Base-by-base conservation (phyloP, 2,113 vertebrate genomes). In the Todiramphus chloris region DNA sequence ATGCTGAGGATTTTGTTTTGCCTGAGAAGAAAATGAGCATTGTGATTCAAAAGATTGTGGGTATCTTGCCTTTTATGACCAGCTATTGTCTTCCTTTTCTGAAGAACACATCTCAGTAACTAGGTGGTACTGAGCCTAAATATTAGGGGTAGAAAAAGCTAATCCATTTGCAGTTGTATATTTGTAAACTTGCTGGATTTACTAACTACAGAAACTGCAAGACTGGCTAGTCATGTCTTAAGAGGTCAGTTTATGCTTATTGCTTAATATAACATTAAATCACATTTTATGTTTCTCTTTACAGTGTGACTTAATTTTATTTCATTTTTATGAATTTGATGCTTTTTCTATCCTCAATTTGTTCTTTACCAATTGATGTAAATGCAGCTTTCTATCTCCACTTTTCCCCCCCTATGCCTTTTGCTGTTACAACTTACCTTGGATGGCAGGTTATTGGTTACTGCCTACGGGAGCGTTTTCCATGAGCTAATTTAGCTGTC, bases 401-500 rank as follows among this genome's bases (percentile, higher is more conserved):
- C 89, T 94, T 82, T 75, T 73, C n/a, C 62, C 37, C 53, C 72
- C 18, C 23, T 33, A 9, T 66, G 87, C 75, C 73, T 95, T 94
- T 92, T 31, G 81, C 90, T 90, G 46, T 96, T 95, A 87, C 91
- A 94, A 39, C 96, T 94, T 96, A 94, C 94, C 95, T 97, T 97
- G 95, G 92, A 89, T 97, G 94, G 96, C 92, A 96, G 93, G 91
- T 88, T 96, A 96, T 95, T 95, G 94, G 92, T 89, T 83, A 94
- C 90, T 96, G 97, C 94, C 94, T 97, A 96, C 83, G 95, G 97
- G 96, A 98, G 87, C 86, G 88, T 97, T 95, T 97, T 96, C 96
- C 96, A 86, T 89, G 96, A 95, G 91, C 96, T 97, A 97, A 98
- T 97, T 98, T 96, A 98, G 94, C 97, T 98, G 97, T 98, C 97